Evolutionary conservation across 2,888 invertebrate genomes (phyloP), one percentile per base, ranked within the genome.

Genomic region (Lasioglossum vierecki): DNA sequence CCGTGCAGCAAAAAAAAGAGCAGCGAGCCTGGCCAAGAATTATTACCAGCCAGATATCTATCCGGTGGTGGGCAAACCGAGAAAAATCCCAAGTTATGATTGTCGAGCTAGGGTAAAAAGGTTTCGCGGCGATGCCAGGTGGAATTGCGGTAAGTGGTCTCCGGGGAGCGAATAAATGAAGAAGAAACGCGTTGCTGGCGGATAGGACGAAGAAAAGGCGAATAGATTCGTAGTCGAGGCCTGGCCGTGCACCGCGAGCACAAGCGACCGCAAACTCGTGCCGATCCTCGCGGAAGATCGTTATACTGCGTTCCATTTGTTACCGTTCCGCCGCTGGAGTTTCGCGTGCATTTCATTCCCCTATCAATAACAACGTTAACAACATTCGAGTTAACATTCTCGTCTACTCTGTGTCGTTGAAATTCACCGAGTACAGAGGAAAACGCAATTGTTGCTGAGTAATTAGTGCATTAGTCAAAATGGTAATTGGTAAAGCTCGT

Each of bases 191-290:
- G 76, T 8, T 49, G 70, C 53, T 22, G 53, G 2, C n/a, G 46
- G 41, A 41, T 41, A n/a, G 46, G 39, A 44, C 46, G 74, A 75
- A 82, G 76, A 68, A 82, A 82, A 84, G 81, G 75, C 44, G 82
- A 82, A 82, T 79, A 83, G 83, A 89, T 84, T 76, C 86, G 63
- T 39, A 44, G 72, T 73, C 70, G 60, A 60, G 60, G 68, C 22
- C 73, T 68, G 26, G 60, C 82, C 83, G 46, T 15, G 72, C 81
- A 82, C 72, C 72, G 74, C 75, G 68, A 68, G 78, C 86, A 86
- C 79, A 82, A 88, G 85, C 88, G 88, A 91, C 89, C 88, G 77
- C 89, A 89, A 90, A 90, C 83, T 87, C 86, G 88, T 88, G 88
- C 87, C 80, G 57, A 70, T 80, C 41, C 76, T 84, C 77, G 75